A percentile compares a stretch with the other conserved stretches of the same genome.
Conservation (phyloP, 2,797 vertebrate species). For the Malacoctenus gilli region DNA sequence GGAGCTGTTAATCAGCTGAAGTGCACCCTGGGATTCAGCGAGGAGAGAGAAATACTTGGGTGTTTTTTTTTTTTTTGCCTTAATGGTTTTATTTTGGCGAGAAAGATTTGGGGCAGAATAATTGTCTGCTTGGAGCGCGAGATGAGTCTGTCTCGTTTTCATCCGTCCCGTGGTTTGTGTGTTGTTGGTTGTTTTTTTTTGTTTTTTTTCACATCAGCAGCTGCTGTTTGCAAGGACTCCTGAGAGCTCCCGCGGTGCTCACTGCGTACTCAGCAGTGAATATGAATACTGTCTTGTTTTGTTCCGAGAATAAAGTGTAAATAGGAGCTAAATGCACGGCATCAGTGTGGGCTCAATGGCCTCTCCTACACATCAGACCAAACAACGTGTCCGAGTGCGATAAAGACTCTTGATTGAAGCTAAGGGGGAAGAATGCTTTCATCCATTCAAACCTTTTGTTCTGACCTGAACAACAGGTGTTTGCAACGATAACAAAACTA, state of each 20-base stretch:
- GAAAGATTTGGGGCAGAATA: background rate
- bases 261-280: constrained; percentile 5
- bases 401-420: too few relatives aligned
- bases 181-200: too few relatives aligned
- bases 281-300: constrained; percentile 1
- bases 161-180: constrained; percentile 13
- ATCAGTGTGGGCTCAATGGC: background rate
- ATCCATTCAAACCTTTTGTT: too few relatives aligned
- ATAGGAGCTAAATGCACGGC: constrained; percentile 9
- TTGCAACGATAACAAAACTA: too few relatives aligned
- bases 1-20: background rate
- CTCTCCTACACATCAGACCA: constrained; percentile 4
- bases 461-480: too few relatives aligned
- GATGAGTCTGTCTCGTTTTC: constrained; percentile 21
- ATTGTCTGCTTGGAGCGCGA: constrained; percentile 9
- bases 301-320: background rate
- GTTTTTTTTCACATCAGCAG: constrained; percentile 7
- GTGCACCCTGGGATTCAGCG: constrained; percentile 8
- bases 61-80: constrained; percentile 20
- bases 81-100: constrained; percentile 23
- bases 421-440: too few relatives aligned
- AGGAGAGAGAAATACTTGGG: constrained; percentile 12
- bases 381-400: too few relatives aligned
- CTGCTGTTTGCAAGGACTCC: constrained; percentile 19
- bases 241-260: constrained; percentile 5